Evolutionary conservation across 2,888 invertebrate genomes (phyloP).

Genomic region (Gastracanthus pulcherrimus): DNA sequence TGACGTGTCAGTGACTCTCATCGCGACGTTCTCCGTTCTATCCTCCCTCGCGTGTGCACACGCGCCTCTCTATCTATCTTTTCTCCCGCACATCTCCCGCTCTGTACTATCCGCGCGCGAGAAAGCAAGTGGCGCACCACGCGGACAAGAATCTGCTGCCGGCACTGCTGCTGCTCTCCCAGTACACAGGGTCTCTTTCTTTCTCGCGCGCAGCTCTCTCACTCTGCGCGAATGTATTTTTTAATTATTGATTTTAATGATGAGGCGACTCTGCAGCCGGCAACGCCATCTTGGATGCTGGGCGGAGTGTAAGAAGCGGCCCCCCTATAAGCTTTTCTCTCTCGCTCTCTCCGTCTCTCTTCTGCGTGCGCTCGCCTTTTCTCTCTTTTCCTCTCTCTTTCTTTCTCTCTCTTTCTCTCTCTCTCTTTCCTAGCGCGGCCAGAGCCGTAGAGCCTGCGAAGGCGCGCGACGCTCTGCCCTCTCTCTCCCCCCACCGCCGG

Average conservation of each 20-base stretch:
- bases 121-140: too few species aligned
- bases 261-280: conserved; percentile 74
- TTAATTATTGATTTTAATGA: conserved; percentile 78
- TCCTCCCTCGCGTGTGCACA: conserved; percentile 26
- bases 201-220: conserved; percentile 25
- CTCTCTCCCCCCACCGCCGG: conserved; percentile 38
- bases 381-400: conserved; percentile 56
- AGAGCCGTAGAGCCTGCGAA: background rate
- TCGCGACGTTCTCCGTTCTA: conserved; percentile 11
- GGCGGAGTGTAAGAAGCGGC: conserved; percentile 76
- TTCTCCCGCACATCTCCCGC: too few species aligned
- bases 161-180: conserved; percentile 59
- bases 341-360: conserved; percentile 57
- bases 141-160: too few species aligned
- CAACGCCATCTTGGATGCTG: conserved; percentile 78
- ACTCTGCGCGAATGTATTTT: conserved; percentile 75
- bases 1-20: conserved; percentile 38
- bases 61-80: conserved; percentile 19
- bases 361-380: conserved; percentile 42
- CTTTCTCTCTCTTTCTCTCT: conserved; percentile 53
- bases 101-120: too few species aligned
- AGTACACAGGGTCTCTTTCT: conserved; percentile 38
- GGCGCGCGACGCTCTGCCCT: conserved; percentile 27
- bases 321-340: conserved; percentile 55
- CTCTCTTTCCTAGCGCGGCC: conserved; percentile 47